Percentiles rank a stretch among this genome's conserved stretches.
These are phyloP conservation scores for Automeris io DNA, from an alignment of 2,888 invertebrate species.

Conservation along the genomic window DNA sequence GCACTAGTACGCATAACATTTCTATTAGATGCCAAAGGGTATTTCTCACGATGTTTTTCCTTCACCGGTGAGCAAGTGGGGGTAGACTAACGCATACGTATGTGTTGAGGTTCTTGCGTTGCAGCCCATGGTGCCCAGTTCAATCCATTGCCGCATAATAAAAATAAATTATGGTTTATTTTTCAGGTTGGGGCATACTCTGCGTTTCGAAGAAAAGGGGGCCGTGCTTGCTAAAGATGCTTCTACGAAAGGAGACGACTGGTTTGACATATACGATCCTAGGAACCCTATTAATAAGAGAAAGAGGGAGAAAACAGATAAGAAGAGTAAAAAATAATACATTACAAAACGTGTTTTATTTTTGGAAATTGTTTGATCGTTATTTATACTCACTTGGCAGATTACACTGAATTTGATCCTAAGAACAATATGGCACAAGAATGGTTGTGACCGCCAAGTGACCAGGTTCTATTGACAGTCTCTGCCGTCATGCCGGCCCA, in stretches of 20 bases:
- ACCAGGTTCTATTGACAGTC: no score
- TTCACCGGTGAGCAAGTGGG: no score
- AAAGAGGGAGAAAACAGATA: constrained; percentile 80
- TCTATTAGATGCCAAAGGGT: no score
- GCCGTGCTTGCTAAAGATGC: constrained; percentile 93
- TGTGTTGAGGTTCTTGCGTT: no score
- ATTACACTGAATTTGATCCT: not conserved
- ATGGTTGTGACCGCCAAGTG: no score
- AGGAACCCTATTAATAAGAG: constrained; percentile 95
- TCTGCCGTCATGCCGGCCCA: no score
- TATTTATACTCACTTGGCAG: not conserved
- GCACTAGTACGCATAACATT: no score
- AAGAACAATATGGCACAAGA: no score
- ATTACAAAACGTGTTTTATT: not conserved
- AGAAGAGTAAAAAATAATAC: constrained; percentile 44
- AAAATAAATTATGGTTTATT: constrained; percentile 11
- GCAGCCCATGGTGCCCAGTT: no score
- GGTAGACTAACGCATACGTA: no score
- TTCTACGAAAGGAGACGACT: constrained; percentile 93
- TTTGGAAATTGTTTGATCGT: not conserved
- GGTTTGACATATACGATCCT: constrained; percentile 98
- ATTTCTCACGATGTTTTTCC: no score
- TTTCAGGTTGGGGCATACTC: constrained; percentile 79
- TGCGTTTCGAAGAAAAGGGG: constrained; percentile 81
- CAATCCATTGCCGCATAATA: no score